Conservation (phyloP, 2,888 invertebrate genomes). For the Napeogenes inachia region DNA sequence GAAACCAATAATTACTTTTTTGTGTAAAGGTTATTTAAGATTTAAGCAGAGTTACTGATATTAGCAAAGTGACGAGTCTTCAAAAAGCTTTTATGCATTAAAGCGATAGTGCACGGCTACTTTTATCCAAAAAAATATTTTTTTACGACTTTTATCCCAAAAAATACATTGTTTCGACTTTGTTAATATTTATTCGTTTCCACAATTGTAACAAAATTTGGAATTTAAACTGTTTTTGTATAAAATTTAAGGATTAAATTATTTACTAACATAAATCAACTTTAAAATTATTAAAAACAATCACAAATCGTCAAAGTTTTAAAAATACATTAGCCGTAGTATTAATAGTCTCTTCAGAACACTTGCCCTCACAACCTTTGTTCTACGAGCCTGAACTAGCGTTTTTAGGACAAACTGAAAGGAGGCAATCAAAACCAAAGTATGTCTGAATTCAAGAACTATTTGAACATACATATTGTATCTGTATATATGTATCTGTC, state of each 20-base stretch:
- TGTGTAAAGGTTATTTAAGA: too few relatives aligned
- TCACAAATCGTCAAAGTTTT: conserved; percentile 7
- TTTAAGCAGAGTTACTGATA: too few relatives aligned
- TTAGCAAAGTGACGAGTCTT: too few relatives aligned
- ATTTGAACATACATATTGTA: too few relatives aligned
- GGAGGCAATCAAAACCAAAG: neutral
- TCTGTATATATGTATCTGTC: too few relatives aligned
- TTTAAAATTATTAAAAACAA: neutral
- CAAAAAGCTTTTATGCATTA: neutral
- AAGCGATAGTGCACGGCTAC: conserved; percentile 6
- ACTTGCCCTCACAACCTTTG: conserved; percentile 23
- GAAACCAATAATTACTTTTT: too few relatives aligned
- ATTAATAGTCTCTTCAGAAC: conserved; percentile 17
- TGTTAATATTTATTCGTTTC: too few relatives aligned
- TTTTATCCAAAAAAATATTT: neutral
- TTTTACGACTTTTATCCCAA: too few relatives aligned
- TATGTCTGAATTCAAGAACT: neutral
- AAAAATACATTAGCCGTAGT: conserved; percentile 8
- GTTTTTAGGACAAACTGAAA: conserved; percentile 31
- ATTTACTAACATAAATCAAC: neutral
- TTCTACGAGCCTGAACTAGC: conserved; percentile 26
- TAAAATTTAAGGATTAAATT: neutral
- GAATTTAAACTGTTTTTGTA: too few relatives aligned
- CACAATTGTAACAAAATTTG: too few relatives aligned
- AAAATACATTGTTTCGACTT: too few relatives aligned